Base-by-base conservation (phyloP, 2,888 invertebrate genomes). In the Ganaspis brasiliensis region DNA sequence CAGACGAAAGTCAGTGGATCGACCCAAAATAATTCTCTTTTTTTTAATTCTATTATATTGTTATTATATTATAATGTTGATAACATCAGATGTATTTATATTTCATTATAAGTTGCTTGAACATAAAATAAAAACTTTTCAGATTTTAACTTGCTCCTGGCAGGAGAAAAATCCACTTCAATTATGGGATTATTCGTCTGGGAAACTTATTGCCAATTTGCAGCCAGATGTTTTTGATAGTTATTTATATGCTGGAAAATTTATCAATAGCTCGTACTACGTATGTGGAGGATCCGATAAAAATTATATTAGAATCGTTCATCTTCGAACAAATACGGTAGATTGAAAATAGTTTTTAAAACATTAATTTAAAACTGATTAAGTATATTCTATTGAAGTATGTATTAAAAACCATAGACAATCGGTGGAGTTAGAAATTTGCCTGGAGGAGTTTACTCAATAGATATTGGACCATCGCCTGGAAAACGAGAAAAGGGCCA, bases 71-170 rank as follows among this genome's bases (percentile, higher is more conserved):
- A n/a, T n/a, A n/a, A n/a, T n/a, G n/a, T n/a, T n/a, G n/a, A n/a
- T n/a, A n/a, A n/a, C n/a, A n/a, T n/a, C n/a, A n/a, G n/a, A n/a
- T n/a, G n/a, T n/a, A n/a, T n/a, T n/a, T n/a, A n/a, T n/a, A n/a
- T n/a, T n/a, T n/a, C n/a, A n/a, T n/a, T n/a, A n/a, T n/a, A n/a
- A n/a, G n/a, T n/a, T n/a, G n/a, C n/a, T n/a, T n/a, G n/a, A n/a
- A n/a, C n/a, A n/a, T 21, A 24, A 12, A 24, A 14, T 45, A 14
- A 12, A 45, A 45, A 45, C 10, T 37, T 78, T 37, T 83, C n/a
- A 95, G 95, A 92, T 95, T 83, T 88, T 95, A 73, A 94, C 94
- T 8, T 95, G 94, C 85, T 92, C 94, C 35, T 95, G 94, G 94
- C 94, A 94, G 91, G 93, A 93, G 63, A 92, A 93, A 78, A 92